Base-by-base conservation (phyloP, 2,113 vertebrate species). In the Pygoscelis antarcticus region DNA sequence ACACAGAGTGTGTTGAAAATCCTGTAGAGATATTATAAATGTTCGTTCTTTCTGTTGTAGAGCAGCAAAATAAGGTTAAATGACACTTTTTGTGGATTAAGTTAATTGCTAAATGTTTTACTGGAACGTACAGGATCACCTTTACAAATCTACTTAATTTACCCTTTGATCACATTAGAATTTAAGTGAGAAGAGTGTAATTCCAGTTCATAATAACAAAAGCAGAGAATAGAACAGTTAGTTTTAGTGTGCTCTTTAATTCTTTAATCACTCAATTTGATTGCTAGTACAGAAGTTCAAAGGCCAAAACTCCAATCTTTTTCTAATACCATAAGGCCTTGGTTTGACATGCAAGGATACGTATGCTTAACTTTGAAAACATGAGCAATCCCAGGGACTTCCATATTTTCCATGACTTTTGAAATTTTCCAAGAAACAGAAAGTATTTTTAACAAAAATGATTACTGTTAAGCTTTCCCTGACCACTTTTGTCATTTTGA, bases 91-190 rank as follows among this genome's bases (percentile, higher is more conserved):
- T 6, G 44, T 77, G 64, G 64, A 96, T 93, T 93, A 95, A 95
- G 30, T 76, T 93, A 92, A 94, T 90, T 91, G 61, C 57, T 91
- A 78, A 93, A 71, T 90, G 32, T 93, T 97, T 65, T 80, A 80
- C 38, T 93, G 87, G 85, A 95, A 96, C 82, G 77, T 89, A 72
- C 75, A 7, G 47, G 70, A 94, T 97, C 92, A 91, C 26, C 75
- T 88, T 94, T 86, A 91, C 79, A 96, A 96, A 97, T 80, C 91
- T 91, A 47, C 76, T 95, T 96, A 95, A 79, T 90, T 75, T 92
- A 65, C 69, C 61, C 91, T 95, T 85, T 93, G 94, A 95, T 97
- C 52, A 25, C 82, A 83, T 66, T 55, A 89, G 75, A 92, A n/a
- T 82, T 94, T 64, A 93, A 80, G n/a, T 54, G 71, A 94, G 71